Evolutionary conservation across 2,797 vertebrate species (phyloP).

Genomic region (Picus viridis): DNA sequence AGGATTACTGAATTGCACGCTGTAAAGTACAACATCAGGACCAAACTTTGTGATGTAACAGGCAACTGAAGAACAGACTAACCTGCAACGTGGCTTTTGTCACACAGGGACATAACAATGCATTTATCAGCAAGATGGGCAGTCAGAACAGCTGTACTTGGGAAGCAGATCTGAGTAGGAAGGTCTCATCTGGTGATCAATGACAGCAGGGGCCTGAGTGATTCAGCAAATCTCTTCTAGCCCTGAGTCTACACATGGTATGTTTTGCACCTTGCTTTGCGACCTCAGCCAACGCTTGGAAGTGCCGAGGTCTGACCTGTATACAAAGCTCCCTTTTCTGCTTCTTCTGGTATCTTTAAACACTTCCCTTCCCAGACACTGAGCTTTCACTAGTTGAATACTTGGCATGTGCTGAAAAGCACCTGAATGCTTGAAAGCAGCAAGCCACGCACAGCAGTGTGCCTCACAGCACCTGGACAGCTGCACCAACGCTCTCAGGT

Average conservation of each 20-base stretch:
- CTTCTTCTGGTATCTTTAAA: neutral
- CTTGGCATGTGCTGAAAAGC: neutral
- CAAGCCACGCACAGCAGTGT: neutral
- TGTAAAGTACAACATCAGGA: neutral
- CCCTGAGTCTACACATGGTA: neutral
- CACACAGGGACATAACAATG: neutral
- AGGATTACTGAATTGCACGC: neutral
- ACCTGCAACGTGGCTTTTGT: neutral
- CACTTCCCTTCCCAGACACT: neutral
- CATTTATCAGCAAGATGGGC: neutral
- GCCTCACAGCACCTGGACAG: neutral
- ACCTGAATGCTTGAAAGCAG: neutral
- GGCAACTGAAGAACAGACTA: neutral
- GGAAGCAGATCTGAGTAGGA: neutral
- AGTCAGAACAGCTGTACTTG: neutral
- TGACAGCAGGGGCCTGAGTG: neutral
- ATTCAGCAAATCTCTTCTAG: neutral
- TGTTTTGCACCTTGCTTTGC: neutral
- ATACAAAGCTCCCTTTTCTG: neutral
- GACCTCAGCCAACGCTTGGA: neutral
- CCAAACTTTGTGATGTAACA: neutral
- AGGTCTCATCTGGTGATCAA: neutral
- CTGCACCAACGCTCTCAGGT: rapidly evolving
- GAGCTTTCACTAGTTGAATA: neutral
- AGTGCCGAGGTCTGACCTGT: neutral